Base-by-base conservation (phyloP, 2,797 vertebrate species). In the Coranthus polyacanthus region DNA sequence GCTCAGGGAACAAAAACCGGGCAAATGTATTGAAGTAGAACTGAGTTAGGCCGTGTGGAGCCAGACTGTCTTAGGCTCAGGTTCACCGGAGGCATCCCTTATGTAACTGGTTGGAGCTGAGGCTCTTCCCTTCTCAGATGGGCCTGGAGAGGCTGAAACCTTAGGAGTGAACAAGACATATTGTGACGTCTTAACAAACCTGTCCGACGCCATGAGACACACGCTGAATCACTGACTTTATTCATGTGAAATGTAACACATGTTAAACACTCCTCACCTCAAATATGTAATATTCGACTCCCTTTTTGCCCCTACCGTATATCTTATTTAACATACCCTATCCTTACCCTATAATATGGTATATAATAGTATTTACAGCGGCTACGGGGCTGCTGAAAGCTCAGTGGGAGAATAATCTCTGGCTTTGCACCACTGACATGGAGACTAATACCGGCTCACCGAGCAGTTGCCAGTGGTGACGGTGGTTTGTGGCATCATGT, bases 401-500 rank as follows among this genome's bases (percentile, higher is more conserved):
- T 71, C 59, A 59, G 51, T 22, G 17, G 57, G 9, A 37, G 38
- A 78, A 72, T 62, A 66, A 77, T 63, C 56, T 58, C 45, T 34
- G 16, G 64, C 67, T 78, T 67, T 73, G 24, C 61, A 26, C 44
- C 41, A n/a, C 68, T 56, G 69, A 77, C 68, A 71, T 20, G 58
- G 61, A 82, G 75, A 78, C 71, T 50, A 59, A 76, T 45, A 65
- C 54, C 45, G 75, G 61, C 75, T 75, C 72, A 16, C 56, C 16
- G 36, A 34, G 56, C 57, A 36, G 73, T 83, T 79, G 70, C 80
- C 72, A 44, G 54, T 42, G 75, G 74, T 67, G 72, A 82, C 65
- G 8, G 72, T 20, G 49, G 79, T 85, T 80, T 81, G 79, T 62
- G 43, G 70, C 63, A 64, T 86, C 73, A 79, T 83, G 78, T 78